Evolutionary conservation across 2,797 vertebrate genomes (phyloP), one percentile per base, ranked within the genome.

Genomic region (Australoheros facetus): DNA sequence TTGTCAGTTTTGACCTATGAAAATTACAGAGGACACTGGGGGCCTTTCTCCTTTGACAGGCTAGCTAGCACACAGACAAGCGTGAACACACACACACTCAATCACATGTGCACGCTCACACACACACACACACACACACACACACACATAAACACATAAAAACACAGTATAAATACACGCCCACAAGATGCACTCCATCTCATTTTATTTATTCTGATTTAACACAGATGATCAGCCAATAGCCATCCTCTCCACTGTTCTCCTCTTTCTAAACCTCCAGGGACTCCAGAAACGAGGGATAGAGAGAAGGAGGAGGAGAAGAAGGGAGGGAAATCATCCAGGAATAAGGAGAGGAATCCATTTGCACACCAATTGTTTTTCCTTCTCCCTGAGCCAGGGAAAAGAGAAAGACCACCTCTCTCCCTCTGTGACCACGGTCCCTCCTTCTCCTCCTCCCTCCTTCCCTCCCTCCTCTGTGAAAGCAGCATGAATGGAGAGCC

Each of bases 311-410:
- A 70, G 74, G 70, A 32, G 53, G 42, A 62, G 54, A 23, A 73
- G 72, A 83, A 77, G 77, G 62, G 80, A 87, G 88, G 82, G 10
- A 84, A 87, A 80, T 90, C 92, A 88, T 89, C 84, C 74, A 88
- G 90, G 89, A 94, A 92, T 92, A 93, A 90, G 92, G 87, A 94
- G 91, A 92, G 81, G 86, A 85, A 92, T 83, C 93, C 93, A 95
- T 96, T 95, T 95, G 94, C 95, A 95, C 95, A 94, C 93, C 94
- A 95, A 95, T 95, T 95, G 95, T 95, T 94, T 95, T 95, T 95
- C 90, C 91, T 90, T 92, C 87, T 94, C 88, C 89, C 87, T 84
- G 87, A 85, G 92, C 90, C 90, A 90, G 86, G 77, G 70, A 91
- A 89, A 90, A 90, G 85, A 94, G 92, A 94, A 94, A 94, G 91